Evolutionary conservation across 2,113 vertebrate species (phyloP).

Genomic region (Cacatua alba): DNA sequence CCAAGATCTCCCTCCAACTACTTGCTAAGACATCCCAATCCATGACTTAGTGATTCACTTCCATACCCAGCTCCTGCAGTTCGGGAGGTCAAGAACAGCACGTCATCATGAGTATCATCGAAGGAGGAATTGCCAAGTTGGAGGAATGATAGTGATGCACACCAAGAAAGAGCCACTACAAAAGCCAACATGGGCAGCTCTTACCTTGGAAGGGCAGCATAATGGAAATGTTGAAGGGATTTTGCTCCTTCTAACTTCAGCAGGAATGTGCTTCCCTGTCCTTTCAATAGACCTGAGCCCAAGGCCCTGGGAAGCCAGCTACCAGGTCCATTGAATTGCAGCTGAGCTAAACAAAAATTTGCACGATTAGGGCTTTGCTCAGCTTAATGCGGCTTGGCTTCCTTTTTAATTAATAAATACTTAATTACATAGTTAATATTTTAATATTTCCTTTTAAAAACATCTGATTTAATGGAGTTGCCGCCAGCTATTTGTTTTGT

Average conservation of each 20-base stretch:
- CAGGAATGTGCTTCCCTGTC: background rate
- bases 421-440: constrained; percentile 64
- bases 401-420: constrained; percentile 67
- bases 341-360: background rate
- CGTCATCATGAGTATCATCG: too few species aligned
- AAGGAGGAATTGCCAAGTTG: too few species aligned
- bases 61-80: too few species aligned
- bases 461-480: constrained; percentile 25
- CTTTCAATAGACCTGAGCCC: background rate
- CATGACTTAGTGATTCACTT: too few species aligned
- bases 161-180: background rate
- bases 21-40: too few species aligned
- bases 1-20: too few species aligned
- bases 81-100: too few species aligned
- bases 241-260: background rate
- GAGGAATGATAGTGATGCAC: too few species aligned
- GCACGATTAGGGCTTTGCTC: constrained; percentile 24
- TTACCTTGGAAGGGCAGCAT: background rate
- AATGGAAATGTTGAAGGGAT: background rate
- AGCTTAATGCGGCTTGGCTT: background rate
- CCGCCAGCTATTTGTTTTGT: constrained; percentile 64
- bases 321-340: background rate
- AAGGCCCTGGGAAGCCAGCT: background rate
- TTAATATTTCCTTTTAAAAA: constrained; percentile 61
- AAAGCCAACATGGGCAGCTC: background rate